These are phyloP conservation scores for Lycophotia porphyrea DNA, from an alignment of 2,888 invertebrate genomes.

Conservation along the genomic window DNA sequence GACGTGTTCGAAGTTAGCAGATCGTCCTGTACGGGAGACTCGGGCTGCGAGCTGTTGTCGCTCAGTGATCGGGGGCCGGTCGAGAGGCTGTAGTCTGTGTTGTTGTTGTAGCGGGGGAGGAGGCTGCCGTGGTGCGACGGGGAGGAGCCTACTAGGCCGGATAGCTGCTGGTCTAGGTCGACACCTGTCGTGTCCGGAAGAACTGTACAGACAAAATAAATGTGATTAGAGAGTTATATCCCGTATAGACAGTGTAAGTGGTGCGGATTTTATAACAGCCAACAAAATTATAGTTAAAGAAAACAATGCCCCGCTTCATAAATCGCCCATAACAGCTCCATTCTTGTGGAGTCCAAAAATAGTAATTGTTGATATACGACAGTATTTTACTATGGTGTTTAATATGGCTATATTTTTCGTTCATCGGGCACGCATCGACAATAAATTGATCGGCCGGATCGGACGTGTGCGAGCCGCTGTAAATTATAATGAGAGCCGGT, in stretches of 20 bases:
- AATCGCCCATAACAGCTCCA: slow-evolving; percentile 40
- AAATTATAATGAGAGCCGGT: slow-evolving; percentile 89
- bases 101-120: slow-evolving; percentile 92
- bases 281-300: slow-evolving; percentile 2
- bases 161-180: slow-evolving; percentile 93
- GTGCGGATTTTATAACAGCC: neutral
- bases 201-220: slow-evolving; percentile 84
- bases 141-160: slow-evolving; percentile 91
- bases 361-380: slow-evolving; percentile 67
- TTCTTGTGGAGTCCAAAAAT: slow-evolving; percentile 65
- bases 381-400: slow-evolving; percentile 76
- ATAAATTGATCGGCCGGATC: slow-evolving; percentile 85
- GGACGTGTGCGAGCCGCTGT: slow-evolving; percentile 83
- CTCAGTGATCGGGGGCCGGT: slow-evolving; percentile 94
- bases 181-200: slow-evolving; percentile 94
- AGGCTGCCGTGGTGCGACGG: slow-evolving; percentile 91
- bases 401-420: slow-evolving; percentile 83
- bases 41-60: slow-evolving; percentile 95
- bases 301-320: slow-evolving; percentile 48
- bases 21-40: slow-evolving; percentile 95
- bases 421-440: slow-evolving; percentile 81
- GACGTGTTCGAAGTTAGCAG: slow-evolving; percentile 91
- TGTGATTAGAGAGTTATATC: neutral
- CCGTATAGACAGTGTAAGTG: neutral
- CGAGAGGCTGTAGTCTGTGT: slow-evolving; percentile 92